These are phyloP conservation scores for Theretra japonica DNA, from an alignment of 2,888 invertebrate genomes.

Conservation along the genomic window DNA sequence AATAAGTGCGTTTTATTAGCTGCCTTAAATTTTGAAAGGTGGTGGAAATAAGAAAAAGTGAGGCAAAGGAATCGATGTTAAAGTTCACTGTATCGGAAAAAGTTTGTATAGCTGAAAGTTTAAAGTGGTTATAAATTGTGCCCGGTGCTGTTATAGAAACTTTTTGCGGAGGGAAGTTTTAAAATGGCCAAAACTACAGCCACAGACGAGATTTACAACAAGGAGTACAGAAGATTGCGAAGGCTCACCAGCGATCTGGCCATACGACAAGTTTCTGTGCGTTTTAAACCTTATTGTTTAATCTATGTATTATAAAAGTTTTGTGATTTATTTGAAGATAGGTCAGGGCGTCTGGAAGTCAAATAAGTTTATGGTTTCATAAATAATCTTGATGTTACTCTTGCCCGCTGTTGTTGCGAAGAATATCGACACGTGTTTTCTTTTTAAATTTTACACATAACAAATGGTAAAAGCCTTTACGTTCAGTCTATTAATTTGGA, in stretches of 20 bases:
- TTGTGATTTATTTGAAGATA: neutral
- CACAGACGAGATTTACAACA: constrained; percentile 84
- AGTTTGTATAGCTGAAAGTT: constrained; percentile 44
- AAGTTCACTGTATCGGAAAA: constrained; percentile 40
- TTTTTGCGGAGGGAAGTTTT: constrained; percentile 28
- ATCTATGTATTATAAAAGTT: neutral
- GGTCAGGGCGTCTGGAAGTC: constrained; percentile 10
- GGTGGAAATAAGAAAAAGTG: neutral
- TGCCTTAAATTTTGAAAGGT: neutral
- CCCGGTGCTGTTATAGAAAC: constrained; percentile 20
- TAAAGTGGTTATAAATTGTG: constrained; percentile 33
- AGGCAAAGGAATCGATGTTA: constrained; percentile 34
- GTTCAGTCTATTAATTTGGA: no score
- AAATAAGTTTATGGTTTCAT: neutral
- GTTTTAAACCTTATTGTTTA: constrained; percentile 57
- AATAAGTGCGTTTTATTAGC: neutral
- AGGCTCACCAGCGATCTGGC: constrained; percentile 88
- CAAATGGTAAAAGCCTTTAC: no score
- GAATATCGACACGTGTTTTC: no score
- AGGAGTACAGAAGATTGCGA: constrained; percentile 88
- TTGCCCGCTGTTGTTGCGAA: no score
- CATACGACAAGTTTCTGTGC: constrained; percentile 88
- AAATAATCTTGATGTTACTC: no score
- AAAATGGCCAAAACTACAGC: constrained; percentile 62
- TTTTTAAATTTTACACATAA: no score